These are phyloP conservation scores for Cassiopea andromeda DNA, from an alignment of 30 jellyfish, hydroid and myxozoan species.

Conservation along the genomic window DNA sequence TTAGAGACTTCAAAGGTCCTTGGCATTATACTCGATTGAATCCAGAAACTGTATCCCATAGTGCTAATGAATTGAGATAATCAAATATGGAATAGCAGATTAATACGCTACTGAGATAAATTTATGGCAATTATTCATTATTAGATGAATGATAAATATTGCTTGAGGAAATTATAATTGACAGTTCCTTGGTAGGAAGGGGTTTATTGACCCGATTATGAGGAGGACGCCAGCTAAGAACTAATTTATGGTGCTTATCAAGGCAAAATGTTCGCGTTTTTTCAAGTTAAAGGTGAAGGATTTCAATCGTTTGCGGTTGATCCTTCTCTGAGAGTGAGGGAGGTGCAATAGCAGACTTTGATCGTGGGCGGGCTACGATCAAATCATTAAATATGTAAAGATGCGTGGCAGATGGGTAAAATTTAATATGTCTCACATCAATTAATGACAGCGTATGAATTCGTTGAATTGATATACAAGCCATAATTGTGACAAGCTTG, in stretches of 20 bases:
- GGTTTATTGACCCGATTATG: neutral
- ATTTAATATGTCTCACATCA: constrained; percentile 12
- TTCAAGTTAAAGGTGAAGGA: neutral
- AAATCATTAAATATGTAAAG: neutral
- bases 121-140: too few species aligned
- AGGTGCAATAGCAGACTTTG: neutral
- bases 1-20: too few species aligned
- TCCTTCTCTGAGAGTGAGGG: too few species aligned
- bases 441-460: neutral
- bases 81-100: too few species aligned
- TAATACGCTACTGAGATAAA: too few species aligned
- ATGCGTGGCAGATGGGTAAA: constrained; percentile 9
- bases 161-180: neutral
- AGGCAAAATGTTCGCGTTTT: neutral
- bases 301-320: too few species aligned
- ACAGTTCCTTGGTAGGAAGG: neutral
- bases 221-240: constrained; percentile 7
- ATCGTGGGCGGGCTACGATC: neutral
- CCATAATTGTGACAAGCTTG: neutral
- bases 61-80: too few species aligned
- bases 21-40: too few species aligned
- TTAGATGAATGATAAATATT: too few species aligned
- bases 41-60: too few species aligned
- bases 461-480: constrained; percentile 13
- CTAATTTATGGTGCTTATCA: neutral